phyloP scores from a whole-genome alignment of 2,113 vertebrate species.

The Ranitomeya imitator region DNA sequence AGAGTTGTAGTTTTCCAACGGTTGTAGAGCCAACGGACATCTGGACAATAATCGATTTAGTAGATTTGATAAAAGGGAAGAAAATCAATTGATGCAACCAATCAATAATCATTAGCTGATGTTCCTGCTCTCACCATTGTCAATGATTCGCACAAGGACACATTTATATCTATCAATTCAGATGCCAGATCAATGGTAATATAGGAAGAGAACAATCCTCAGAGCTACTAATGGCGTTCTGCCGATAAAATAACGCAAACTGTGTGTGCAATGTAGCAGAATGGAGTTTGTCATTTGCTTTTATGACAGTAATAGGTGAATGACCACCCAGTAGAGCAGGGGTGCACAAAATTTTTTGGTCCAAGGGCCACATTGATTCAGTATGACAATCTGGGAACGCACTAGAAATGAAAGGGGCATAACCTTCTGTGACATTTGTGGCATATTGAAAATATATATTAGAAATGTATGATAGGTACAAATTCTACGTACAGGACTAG shows the following conservation, averaged over 20 bases:
- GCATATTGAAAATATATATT: no score
- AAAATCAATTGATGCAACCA: not conserved
- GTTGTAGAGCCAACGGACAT: not conserved
- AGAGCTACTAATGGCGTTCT: not conserved
- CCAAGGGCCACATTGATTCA: no score
- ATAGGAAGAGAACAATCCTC: not conserved
- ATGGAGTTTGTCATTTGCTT: not conserved
- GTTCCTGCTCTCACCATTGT: not conserved
- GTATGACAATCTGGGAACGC: no score
- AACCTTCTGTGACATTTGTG: no score
- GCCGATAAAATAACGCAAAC: not conserved
- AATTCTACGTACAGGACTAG: no score
- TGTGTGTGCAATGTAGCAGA: not conserved
- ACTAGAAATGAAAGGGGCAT: no score
- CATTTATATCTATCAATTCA: not conserved
- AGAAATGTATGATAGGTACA: no score
- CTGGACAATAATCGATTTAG: no score
- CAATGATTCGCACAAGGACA: not conserved
- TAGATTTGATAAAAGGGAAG: not conserved
- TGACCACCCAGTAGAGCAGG: no score
- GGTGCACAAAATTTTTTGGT: no score
- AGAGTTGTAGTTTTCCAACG: not conserved
- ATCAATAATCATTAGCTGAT: conserved; percentile 12
- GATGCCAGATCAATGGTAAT: not conserved
- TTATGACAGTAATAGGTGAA: no score